phyloP scores from a whole-genome alignment of 2,888 invertebrate genomes.

The Leptinotarsa peninsularis region DNA sequence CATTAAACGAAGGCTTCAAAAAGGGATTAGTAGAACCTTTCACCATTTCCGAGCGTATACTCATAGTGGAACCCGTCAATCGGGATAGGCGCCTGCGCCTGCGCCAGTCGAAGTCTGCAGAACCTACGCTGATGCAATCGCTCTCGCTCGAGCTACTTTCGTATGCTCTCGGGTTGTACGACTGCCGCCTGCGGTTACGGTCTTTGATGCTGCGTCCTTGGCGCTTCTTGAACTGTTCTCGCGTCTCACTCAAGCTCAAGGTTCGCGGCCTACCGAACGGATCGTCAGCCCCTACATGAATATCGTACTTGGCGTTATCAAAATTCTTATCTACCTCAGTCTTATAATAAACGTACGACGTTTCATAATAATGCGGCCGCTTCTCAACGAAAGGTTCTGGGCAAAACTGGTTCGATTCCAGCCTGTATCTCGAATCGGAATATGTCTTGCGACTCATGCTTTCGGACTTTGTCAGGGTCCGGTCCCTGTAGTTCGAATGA shows the following conservation, averaged over 20 bases:
- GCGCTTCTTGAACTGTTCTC: slow-evolving; percentile 56
- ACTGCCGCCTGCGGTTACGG: slow-evolving; percentile 69
- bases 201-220: slow-evolving; percentile 68
- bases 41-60: slow-evolving; percentile 64
- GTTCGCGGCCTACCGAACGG: slow-evolving; percentile 54
- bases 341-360: slow-evolving; percentile 60
- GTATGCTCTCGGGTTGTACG: slow-evolving; percentile 72
- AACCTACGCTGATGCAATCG: slow-evolving; percentile 66
- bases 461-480: slow-evolving; percentile 65
- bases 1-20: slow-evolving; percentile 64
- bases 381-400: slow-evolving; percentile 45
- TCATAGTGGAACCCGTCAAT: slow-evolving; percentile 63
- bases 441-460: slow-evolving; percentile 65
- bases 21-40: slow-evolving; percentile 59
- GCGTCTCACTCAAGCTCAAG: slow-evolving; percentile 55
- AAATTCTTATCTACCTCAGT: slow-evolving; percentile 50
- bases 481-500: slow-evolving; percentile 57
- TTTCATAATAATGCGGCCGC: slow-evolving; percentile 55
- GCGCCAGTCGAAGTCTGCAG: slow-evolving; percentile 65
- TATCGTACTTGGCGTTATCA: slow-evolving; percentile 36
- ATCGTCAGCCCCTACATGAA: slow-evolving; percentile 17
- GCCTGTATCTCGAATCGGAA: slow-evolving; percentile 51
- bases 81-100: slow-evolving; percentile 61
- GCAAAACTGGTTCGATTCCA: slow-evolving; percentile 54
- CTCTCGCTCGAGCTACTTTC: slow-evolving; percentile 69